Evolutionary conservation across 2,113 vertebrate species (phyloP).

Genomic region (Polypterus senegalus): DNA sequence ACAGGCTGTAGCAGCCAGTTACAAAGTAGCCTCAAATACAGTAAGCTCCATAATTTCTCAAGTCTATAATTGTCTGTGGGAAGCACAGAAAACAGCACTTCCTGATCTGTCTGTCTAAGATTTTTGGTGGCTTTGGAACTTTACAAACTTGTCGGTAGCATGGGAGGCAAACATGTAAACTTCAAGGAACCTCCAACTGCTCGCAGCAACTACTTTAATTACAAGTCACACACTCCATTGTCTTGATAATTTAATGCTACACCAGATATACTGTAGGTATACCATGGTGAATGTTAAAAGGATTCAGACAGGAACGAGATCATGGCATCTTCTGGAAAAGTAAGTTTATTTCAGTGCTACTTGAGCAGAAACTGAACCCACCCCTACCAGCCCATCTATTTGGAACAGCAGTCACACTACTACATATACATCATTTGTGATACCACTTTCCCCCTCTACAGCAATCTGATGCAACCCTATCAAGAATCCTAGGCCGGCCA

Average conservation of each 20-base stretch:
- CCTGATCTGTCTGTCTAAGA: conserved; percentile 3
- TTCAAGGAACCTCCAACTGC: conserved; percentile 4
- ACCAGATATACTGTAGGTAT: conserved; percentile 7
- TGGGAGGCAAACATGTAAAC: conserved; percentile 5
- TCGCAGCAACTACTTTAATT: not conserved
- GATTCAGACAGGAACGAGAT: not conserved
- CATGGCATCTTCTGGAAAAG: not conserved
- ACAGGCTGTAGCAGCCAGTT: conserved; percentile 5
- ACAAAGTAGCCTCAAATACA: conserved; percentile 3
- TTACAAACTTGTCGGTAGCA: conserved; percentile 10
- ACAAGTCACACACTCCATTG: not conserved
- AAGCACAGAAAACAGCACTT: conserved; percentile 10
- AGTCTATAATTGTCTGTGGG: conserved; percentile 8
- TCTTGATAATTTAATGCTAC: conserved; percentile 11
- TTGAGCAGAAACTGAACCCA: conserved; percentile 6
- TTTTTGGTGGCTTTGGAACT: conserved; percentile 11
- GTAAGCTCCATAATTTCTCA: conserved; percentile 2
- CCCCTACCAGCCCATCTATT: conserved; percentile 8
- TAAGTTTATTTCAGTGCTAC: conserved; percentile 6
- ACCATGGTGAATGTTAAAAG: conserved; percentile 6
- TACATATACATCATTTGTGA: conserved; percentile 6
- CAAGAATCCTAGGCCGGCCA: not conserved
- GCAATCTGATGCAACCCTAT: conserved; percentile 12
- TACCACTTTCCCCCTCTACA: conserved; percentile 10
- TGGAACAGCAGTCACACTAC: not conserved